These are phyloP conservation scores for Herminia tarsipennalis DNA, from an alignment of 2,888 invertebrate genomes.

Conservation along the genomic window DNA sequence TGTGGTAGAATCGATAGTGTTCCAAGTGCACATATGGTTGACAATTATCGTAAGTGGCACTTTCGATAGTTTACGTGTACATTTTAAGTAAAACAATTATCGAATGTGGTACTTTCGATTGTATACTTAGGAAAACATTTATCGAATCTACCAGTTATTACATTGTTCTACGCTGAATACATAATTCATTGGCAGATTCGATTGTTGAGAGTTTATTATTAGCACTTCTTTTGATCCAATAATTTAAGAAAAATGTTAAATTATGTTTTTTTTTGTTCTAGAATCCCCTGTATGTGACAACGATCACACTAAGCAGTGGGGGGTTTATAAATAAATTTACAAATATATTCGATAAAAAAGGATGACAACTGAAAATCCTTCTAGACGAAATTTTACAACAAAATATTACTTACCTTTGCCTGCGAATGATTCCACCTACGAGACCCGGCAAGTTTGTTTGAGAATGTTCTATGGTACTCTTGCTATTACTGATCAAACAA, in stretches of 20 bases:
- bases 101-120: conserved; percentile 6
- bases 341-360: not conserved
- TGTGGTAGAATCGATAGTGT: conserved; percentile 1
- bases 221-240: not conserved
- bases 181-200: not conserved
- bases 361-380: conserved; percentile 7
- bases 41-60: not conserved
- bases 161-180: not conserved
- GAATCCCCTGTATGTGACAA: not conserved
- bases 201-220: not conserved
- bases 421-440: not conserved
- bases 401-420: conserved; percentile 13
- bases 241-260: not conserved
- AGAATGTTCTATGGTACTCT: conserved; percentile 15
- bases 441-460: conserved; percentile 12
- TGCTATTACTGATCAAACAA: conserved; percentile 12
- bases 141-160: conserved; percentile 3
- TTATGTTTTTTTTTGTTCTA: not conserved
- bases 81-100: not conserved
- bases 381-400: conserved; percentile 12
- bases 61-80: not conserved
- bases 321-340: not conserved
- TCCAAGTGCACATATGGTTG: not conserved
- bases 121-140: not conserved
- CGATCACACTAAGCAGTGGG: conserved; percentile 11